Conservation (phyloP, 2,888 invertebrate genomes). For the Tipula confusa region DNA sequence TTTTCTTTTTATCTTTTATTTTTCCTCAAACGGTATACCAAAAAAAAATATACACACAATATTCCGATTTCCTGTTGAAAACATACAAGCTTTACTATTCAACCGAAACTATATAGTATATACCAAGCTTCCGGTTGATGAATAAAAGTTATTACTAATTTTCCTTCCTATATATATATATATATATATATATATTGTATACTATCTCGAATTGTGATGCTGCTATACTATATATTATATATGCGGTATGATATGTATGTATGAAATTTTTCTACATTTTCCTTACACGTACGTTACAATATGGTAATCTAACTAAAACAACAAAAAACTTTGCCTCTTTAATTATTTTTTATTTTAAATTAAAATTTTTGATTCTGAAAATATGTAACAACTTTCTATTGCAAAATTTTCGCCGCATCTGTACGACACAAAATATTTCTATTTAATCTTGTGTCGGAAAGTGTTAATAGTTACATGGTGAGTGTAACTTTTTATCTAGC, state of each 20-base stretch:
- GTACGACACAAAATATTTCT: neutral
- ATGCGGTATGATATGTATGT: neutral
- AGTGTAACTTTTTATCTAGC: neutral
- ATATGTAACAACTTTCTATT: neutral
- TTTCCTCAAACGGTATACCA: neutral
- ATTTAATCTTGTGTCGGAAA: neutral
- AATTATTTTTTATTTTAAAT: neutral
- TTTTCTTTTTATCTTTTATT: neutral
- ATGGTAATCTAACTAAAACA: neutral
- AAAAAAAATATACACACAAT: neutral
- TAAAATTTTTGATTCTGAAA: neutral
- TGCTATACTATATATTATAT: neutral
- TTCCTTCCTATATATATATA: neutral
- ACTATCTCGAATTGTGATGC: neutral
- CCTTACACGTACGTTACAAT: neutral
- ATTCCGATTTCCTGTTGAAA: neutral
- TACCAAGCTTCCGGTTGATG: neutral
- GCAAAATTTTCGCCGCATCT: neutral
- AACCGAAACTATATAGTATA: neutral
- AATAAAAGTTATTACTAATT: conserved; percentile 25
- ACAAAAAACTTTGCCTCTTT: neutral
- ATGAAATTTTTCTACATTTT: neutral
- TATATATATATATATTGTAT: neutral
- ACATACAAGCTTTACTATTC: neutral
- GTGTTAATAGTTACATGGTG: neutral